Evolutionary conservation across 2,797 vertebrate genomes (phyloP), one percentile per base, ranked within the genome.

Genomic region (Poecilia gillii): DNA sequence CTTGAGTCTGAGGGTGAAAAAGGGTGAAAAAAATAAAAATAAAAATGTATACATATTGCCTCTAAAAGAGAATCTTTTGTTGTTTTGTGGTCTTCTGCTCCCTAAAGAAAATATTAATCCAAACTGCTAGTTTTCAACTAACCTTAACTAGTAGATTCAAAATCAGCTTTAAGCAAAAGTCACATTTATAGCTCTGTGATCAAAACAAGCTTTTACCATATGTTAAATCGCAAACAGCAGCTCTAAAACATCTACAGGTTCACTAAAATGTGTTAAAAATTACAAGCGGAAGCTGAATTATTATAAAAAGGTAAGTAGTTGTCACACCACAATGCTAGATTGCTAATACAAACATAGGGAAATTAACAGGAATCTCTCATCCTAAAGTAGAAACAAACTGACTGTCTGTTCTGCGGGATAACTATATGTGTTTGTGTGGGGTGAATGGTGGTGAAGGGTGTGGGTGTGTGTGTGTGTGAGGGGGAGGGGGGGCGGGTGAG

Each of bases 291-390:
- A 93, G 92, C 92, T 85, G 84, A 83, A 85, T 91, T 94, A 93
- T 90, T 92, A 89, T 92, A 93, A 75, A 80, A 91, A 92, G 91
- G 90, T 94, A 94, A 92, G 85, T 86, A 89, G 89, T 85, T 83
- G 84, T 94, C 92, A 95, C 93, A 95, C 92, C 93, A 94, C 93
- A 93, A 93, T 88, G 64, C 92, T 94, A 94, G 91, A 93, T 88
- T 88, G 90, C 93, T 93, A 94, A 90, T 90, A 94, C 91, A 91
- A 89, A 86, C 84, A 43, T 20, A 72, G 89, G 91, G 89, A 90
- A 90, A 92, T 88, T 36, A 92, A 89, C 85, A 91, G 91, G 90
- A 93, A 91, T 91, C 84, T 90, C 91, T 92, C 89, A 89, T 92
- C 87, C 92, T 91, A 92, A 90, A 91, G 90, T 87, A 82, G 86